Conservation (phyloP, 2,888 invertebrate genomes). For the Drosophila cyrtoloma region DNA sequence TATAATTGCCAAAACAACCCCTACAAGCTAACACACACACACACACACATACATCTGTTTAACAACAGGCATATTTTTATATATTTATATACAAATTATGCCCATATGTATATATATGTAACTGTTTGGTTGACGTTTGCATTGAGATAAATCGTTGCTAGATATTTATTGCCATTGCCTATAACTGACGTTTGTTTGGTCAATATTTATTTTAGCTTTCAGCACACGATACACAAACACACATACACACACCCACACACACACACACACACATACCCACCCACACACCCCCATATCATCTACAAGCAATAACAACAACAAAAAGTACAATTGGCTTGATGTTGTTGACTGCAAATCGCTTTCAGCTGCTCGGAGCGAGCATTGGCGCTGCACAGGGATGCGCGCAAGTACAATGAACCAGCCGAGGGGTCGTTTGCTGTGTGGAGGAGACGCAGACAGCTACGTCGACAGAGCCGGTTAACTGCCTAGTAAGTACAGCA, state of each 20-base stretch:
- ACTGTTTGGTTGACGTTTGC: conserved; percentile 27
- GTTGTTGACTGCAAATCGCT: conserved; percentile 56
- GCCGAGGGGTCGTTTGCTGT: conserved; percentile 17
- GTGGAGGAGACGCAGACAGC: conserved; percentile 1
- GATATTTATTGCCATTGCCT: conserved; percentile 47
- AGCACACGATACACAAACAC: conserved; percentile 21
- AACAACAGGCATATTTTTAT: neutral
- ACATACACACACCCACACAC: conserved; percentile 5
- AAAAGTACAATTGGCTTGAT: conserved; percentile 42
- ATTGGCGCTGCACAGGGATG: conserved; percentile 38
- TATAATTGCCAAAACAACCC: conserved; percentile 17
- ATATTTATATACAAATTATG: neutral
- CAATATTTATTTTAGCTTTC: conserved; percentile 67
- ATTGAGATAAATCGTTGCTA: conserved; percentile 66
- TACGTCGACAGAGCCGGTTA: conserved; percentile 35
- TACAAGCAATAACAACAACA: conserved; percentile 9
- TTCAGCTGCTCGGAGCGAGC: conserved; percentile 43
- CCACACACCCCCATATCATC: conserved; percentile 12
- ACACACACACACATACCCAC: conserved; percentile 11
- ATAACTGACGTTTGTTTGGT: conserved; percentile 69
- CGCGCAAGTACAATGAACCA: conserved; percentile 61
- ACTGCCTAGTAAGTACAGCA: conserved; percentile 30
- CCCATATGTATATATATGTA: conserved; percentile 9
- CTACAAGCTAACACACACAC: conserved; percentile 4
- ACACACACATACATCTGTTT: neutral